phyloP scores from a whole-genome alignment of 2,113 vertebrate species.

The Megaptera novaeangliae region DNA sequence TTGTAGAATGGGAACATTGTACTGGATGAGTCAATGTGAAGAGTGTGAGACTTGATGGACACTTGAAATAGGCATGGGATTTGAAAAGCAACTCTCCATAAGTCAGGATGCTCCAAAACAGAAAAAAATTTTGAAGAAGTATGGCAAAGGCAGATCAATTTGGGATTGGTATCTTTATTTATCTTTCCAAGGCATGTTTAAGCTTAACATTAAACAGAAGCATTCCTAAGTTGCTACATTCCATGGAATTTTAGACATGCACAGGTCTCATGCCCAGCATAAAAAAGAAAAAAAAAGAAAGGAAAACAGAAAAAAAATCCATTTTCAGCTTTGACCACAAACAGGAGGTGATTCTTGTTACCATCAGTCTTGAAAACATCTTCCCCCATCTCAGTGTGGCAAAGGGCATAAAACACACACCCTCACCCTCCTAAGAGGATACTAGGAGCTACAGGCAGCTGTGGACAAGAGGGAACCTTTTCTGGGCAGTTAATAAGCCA shows the following conservation, averaged over 20 bases:
- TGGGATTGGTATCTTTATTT: background rate
- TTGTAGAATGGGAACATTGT: background rate
- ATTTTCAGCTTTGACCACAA: background rate
- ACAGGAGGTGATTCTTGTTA: background rate
- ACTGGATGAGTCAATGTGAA: background rate
- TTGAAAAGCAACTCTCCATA: background rate
- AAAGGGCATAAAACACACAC: background rate
- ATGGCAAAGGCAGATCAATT: background rate
- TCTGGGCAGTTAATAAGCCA: background rate
- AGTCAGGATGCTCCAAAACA: background rate
- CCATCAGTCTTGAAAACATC: background rate
- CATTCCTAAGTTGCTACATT: background rate
- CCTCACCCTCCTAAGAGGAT: background rate
- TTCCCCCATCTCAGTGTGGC: background rate
- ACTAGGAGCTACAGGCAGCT: background rate
- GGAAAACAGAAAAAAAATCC: background rate
- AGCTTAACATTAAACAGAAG: background rate
- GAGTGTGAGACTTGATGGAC: background rate
- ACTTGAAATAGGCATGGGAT: background rate
- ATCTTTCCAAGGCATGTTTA: background rate
- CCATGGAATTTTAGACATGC: background rate
- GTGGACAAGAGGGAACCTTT: background rate
- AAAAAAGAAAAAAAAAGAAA: background rate
- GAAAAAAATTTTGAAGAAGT: background rate
- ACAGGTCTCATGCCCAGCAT: background rate